These are phyloP conservation scores for Puntigrus tetrazona DNA, from an alignment of 2,113 vertebrate genomes.

Conservation along the genomic window DNA sequence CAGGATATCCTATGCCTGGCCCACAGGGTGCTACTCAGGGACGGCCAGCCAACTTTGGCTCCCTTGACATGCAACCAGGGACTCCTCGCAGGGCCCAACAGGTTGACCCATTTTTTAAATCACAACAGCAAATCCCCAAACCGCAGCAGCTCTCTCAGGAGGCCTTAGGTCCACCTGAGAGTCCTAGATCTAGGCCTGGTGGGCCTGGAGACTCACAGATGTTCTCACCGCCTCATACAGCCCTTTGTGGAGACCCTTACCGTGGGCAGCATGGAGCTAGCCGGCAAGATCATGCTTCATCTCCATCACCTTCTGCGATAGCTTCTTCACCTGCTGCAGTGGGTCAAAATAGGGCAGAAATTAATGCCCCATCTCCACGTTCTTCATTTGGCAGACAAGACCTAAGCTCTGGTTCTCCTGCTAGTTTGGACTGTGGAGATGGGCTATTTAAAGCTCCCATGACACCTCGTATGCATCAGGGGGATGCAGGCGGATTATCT, in stretches of 20 bases:
- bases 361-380: constrained; percentile 81
- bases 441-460: constrained; percentile 94
- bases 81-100: constrained; percentile 84
- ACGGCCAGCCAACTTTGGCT: constrained; percentile 75
- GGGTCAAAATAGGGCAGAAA: constrained; percentile 74
- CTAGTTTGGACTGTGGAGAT: constrained; percentile 77
- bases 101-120: constrained; percentile 89
- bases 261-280: constrained; percentile 70
- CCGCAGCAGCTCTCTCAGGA: constrained; percentile 81
- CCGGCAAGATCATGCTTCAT: constrained; percentile 71
- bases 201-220: constrained; percentile 78
- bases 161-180: constrained; percentile 83
- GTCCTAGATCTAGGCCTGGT: constrained; percentile 77
- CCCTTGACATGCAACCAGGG: constrained; percentile 85
- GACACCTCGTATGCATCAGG: constrained; percentile 91
- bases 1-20: constrained; percentile 79
- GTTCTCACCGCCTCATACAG: constrained; percentile 81
- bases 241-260: constrained; percentile 81
- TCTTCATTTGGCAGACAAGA: constrained; percentile 73
- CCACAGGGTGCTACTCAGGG: constrained; percentile 80
- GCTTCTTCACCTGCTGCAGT: constrained; percentile 72
- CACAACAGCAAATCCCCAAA: constrained; percentile 79
- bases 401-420: constrained; percentile 80
- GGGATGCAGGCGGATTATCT: constrained; percentile 80
- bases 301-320: constrained; percentile 70